Base-by-base conservation (phyloP, 2,797 vertebrate genomes). In the Tympanoctomys barrerae region DNA sequence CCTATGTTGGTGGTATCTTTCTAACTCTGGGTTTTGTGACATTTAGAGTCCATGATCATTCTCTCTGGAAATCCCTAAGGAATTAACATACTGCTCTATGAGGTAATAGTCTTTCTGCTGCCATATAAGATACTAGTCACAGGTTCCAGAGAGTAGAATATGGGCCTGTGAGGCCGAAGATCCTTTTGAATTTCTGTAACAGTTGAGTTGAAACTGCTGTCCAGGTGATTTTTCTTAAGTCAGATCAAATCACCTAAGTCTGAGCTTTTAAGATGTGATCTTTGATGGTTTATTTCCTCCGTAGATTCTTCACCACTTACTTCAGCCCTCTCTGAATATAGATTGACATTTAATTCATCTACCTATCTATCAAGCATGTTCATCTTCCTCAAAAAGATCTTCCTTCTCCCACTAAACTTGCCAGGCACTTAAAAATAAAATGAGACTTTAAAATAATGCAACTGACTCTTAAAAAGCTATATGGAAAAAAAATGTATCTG, bases 401-500 rank as follows among this genome's bases (percentile, higher is more conserved):
- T 57, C 52, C 12, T 26, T 42, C 18, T 90, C 42, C 68, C 39
- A 2, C 46, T 19, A 78, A 21, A 36, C 28, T 49, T 71, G 49
- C 64, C 22, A 85, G 39, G 12, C 28, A n/a, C 42, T 85, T n/a
- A 57, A 87, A 90, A 90, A 31, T 77, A n/a, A 92, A 94, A 90
- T 77, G 36, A 75, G 11, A 78, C 36, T 10, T 57, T 80, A 22
- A 80, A 91, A 78, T 81, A 73, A 70, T 96, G 36, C 66, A 49
- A 66, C 49, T 88, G 52, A 46, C 14, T 70, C 18, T 70, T 70
- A 49, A 70, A 92, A 85, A 82, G 22, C 71, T 82, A 33, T 71
- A 33, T 82, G 19, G 9, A 36, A 46, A 94, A 49, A 79, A 68
- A 89, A 5, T 61, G 9, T 61, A 39, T 70, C 62, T 87, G 59